phyloP scores from a whole-genome alignment of 2,888 invertebrate species.

The Apocheima hispidaria region DNA sequence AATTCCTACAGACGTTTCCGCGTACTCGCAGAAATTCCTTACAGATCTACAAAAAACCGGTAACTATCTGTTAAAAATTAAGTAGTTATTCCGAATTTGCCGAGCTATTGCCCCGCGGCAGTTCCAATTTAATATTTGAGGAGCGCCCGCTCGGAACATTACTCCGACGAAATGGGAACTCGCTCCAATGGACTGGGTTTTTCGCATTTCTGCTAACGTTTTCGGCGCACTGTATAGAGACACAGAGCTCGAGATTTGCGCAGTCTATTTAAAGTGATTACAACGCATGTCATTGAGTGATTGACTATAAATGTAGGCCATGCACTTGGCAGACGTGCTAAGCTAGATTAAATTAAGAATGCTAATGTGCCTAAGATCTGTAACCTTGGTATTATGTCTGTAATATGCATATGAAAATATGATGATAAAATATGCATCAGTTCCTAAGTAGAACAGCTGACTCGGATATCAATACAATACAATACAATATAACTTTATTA shows the following conservation, averaged over 20 bases:
- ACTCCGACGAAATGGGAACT: constrained; percentile 44
- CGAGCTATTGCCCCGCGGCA: constrained; percentile 44
- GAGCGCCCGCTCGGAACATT: constrained; percentile 45
- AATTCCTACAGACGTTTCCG: not conserved
- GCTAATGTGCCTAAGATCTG: constrained; percentile 6
- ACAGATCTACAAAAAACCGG: constrained; percentile 3
- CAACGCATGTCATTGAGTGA: not conserved
- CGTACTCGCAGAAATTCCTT: not conserved
- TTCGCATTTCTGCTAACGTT: constrained; percentile 35
- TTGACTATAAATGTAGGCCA: constrained; percentile 11
- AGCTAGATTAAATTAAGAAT: constrained; percentile 12
- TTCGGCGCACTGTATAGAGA: constrained; percentile 2
- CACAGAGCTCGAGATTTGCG: not conserved
- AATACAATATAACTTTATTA: no score
- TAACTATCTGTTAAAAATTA: constrained; percentile 26
- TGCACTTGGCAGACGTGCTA: constrained; percentile 18
- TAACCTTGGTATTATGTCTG: constrained; percentile 12
- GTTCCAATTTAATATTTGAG: constrained; percentile 57
- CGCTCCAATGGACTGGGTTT: constrained; percentile 42
- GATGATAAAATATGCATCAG: constrained; percentile 7
- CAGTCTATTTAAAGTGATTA: constrained; percentile 6
- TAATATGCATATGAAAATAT: no score
- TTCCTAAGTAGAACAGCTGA: not conserved
- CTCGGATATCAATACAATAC: no score
- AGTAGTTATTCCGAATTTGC: constrained; percentile 50